Base-by-base conservation (phyloP, 2,888 invertebrate species). In the Plagodis dolabraria region DNA sequence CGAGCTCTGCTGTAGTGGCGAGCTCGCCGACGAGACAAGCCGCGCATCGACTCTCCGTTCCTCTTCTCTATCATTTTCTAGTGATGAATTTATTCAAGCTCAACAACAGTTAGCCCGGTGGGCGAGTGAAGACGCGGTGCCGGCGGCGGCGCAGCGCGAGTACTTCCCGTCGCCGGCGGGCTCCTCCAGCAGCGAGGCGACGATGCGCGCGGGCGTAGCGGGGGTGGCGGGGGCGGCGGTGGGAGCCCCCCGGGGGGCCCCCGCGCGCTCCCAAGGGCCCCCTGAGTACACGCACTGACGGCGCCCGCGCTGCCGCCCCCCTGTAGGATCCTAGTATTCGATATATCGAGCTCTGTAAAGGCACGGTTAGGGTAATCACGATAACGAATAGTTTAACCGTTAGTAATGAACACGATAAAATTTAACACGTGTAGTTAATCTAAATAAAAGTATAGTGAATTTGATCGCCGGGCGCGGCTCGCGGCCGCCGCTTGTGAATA, bases 41-140 rank as follows among this genome's bases (percentile, higher is more conserved):
- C 75, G 52, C 49, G 47, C 63, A 50, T 77, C 82, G 93, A 93
- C 94, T 93, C 93, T 94, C 95, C 94, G 94, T 94, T 94, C 94
- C 94, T 95, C 95, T 94, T 94, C 94, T 90, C 95, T 95, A 95
- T 96, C 96, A 96, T 96, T 96, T 97, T 97, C 95, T 97, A 97
- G 97, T 97, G 97, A 97, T 97, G 97, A 97, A 95, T 97, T 97
- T 97, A 96, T 97, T 97, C 97, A 97, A 97, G 97, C 97, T 96
- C 97, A 97, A 96, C 97, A 96, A 96, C 97, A 96, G 95, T 95
- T 96, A 96, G 97, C 96, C 96, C 97, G 96, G 95, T 97, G 97
- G 96, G 97, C 96, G 95, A 97, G 97, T 96, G 96, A 97, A 94
- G 96, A 96, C 93, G 94, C 94, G 89, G 94, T 95, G 90, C 94